phyloP scores from a whole-genome alignment of 2,888 invertebrate species.

The Pocota personata region DNA sequence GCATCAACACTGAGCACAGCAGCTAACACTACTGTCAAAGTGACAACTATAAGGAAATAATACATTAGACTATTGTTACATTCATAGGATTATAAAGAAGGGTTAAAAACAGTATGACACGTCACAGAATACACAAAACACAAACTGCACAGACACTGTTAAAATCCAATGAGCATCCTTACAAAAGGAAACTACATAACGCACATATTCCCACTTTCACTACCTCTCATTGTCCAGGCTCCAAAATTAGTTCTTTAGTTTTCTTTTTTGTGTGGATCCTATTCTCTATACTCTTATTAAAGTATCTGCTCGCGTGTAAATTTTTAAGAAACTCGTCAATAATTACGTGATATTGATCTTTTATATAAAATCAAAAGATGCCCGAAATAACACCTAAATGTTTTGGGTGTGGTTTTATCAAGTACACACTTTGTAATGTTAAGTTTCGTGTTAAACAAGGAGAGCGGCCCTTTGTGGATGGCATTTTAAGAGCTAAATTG shows the following conservation, averaged over 20 bases:
- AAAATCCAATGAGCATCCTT: background rate
- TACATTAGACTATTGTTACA: background rate
- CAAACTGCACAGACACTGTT: background rate
- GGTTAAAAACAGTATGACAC: background rate
- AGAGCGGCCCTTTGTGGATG: constrained; percentile 62
- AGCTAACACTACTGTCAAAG: constrained; percentile 50
- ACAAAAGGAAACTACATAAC: background rate
- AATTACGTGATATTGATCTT: constrained; percentile 44
- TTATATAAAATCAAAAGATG: constrained; percentile 47
- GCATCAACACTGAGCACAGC: constrained; percentile 45
- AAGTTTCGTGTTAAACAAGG: constrained; percentile 42
- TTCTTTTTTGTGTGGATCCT: constrained; percentile 3
- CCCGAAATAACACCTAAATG: background rate
- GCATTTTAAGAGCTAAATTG: constrained; percentile 45
- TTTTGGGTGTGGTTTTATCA: constrained; percentile 55
- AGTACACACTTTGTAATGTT: constrained; percentile 23
- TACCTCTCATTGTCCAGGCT: constrained; percentile 66
- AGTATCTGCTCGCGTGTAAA: constrained; percentile 43
- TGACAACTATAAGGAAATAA: constrained; percentile 59
- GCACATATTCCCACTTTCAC: background rate
- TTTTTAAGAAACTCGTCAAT: constrained; percentile 46
- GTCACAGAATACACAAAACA: background rate
- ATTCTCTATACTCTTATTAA: constrained; percentile 27
- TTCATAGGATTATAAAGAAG: background rate
- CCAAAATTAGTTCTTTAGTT: constrained; percentile 34